phyloP scores from a whole-genome alignment of 1,140 invertebrate genomes.

The Ceratoteleas bidentatus region DNA sequence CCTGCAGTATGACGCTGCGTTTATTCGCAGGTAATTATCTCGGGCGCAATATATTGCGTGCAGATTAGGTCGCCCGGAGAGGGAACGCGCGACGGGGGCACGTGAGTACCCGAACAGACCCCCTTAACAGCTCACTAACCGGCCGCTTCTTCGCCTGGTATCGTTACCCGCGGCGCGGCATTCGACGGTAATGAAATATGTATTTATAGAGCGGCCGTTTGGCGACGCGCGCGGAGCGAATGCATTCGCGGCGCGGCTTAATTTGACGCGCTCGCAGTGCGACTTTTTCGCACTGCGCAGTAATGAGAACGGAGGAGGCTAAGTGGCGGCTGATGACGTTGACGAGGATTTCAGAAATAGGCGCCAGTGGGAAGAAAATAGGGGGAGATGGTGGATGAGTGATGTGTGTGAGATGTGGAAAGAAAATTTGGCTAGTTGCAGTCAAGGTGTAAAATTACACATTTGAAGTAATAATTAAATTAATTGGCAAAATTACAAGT shows the following conservation, averaged over 20 bases:
- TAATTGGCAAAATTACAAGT: too few relatives aligned
- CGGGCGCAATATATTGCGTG: slow-evolving; percentile 75
- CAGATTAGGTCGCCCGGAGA: slow-evolving; percentile 44
- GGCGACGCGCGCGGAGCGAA: slow-evolving; percentile 19
- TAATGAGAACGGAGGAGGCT: too few relatives aligned
- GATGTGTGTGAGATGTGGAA: too few relatives aligned
- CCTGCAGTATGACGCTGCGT: slow-evolving; percentile 76
- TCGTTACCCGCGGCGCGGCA: slow-evolving; percentile 42
- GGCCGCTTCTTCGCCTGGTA: slow-evolving; percentile 51
- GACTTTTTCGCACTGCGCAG: too few relatives aligned
- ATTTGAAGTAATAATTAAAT: too few relatives aligned
- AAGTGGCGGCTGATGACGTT: too few relatives aligned
- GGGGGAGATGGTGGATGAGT: too few relatives aligned
- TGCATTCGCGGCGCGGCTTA: slow-evolving; percentile 37
- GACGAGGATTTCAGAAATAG: too few relatives aligned
- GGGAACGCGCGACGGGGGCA: slow-evolving; percentile 47
- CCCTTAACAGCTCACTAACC: slow-evolving; percentile 59
- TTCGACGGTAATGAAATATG: slow-evolving; percentile 47
- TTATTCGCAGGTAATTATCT: slow-evolving; percentile 81
- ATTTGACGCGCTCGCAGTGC: slow-evolving; percentile 38
- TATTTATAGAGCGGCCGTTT: slow-evolving; percentile 42
- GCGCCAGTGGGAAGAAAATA: too few relatives aligned
- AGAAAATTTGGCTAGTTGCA: too few relatives aligned
- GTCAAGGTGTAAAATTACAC: too few relatives aligned
- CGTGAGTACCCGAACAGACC: slow-evolving; percentile 53